Percentiles rank a stretch among this genome's conserved stretches.
Evolutionary conservation across 2,113 vertebrate species (phyloP).

Genomic region (Hippocampus mohnikei): DNA sequence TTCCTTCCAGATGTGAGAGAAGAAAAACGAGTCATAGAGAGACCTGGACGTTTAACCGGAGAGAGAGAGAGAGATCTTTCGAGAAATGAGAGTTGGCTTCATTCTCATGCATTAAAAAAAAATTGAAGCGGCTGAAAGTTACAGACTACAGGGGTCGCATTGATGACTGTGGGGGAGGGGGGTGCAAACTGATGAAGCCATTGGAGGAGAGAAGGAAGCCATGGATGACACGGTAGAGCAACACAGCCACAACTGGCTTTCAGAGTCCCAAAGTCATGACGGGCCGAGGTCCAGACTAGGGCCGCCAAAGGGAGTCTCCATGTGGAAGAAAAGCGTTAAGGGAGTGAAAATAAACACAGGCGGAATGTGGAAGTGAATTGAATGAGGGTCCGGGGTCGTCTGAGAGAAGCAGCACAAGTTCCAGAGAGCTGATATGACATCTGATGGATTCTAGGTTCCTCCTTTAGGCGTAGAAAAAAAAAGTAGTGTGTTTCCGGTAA

Average conservation of each 20-base stretch:
- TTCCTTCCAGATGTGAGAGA: constrained; percentile 73
- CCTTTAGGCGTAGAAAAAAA: too few relatives aligned
- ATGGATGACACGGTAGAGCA: constrained; percentile 46
- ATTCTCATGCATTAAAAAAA: constrained; percentile 32
- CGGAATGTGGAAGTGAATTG: not conserved
- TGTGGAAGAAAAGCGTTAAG: constrained; percentile 18
- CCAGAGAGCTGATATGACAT: not conserved
- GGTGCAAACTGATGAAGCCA: constrained; percentile 6
- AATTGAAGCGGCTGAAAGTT: constrained; percentile 34
- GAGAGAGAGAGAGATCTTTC: constrained; percentile 26
- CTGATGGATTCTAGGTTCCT: not conserved
- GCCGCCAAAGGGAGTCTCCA: constrained; percentile 6
- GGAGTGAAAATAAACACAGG: constrained; percentile 8
- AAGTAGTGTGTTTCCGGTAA: too few relatives aligned
- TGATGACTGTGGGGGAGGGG: constrained; percentile 43
- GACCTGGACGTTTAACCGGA: constrained; percentile 1
- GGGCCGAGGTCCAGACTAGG: not conserved
- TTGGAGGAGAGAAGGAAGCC: constrained; percentile 24
- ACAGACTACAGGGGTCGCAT: constrained; percentile 46
- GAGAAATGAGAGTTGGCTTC: constrained; percentile 45
- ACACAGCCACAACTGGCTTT: constrained; percentile 30
- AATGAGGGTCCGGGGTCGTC: not conserved
- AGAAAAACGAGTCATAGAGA: constrained; percentile 40
- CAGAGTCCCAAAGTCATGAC: constrained; percentile 18
- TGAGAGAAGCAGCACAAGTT: not conserved